These are phyloP conservation scores for Siniperca undulata DNA, from an alignment of 2,797 vertebrate genomes.

Conservation along the genomic window DNA sequence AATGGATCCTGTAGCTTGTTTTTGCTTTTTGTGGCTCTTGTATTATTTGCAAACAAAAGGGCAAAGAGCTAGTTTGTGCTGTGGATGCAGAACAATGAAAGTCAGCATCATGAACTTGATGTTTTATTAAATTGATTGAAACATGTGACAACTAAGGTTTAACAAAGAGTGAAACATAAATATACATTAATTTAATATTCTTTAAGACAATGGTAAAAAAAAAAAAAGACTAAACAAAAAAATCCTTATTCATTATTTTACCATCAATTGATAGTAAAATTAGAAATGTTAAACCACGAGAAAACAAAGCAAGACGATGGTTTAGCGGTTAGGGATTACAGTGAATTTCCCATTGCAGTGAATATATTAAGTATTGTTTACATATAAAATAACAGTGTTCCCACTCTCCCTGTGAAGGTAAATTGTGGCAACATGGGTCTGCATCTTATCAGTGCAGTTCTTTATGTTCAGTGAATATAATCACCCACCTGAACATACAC, in stretches of 20 bases:
- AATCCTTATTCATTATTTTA: not conserved
- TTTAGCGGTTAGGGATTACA: not conserved
- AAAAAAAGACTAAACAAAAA: not conserved
- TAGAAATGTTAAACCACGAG: not conserved
- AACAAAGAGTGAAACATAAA: not conserved
- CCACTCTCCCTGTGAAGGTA: not conserved
- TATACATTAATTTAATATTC: not conserved
- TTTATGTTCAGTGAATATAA: not conserved
- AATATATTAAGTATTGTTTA: not conserved
- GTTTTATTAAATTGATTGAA: not conserved
- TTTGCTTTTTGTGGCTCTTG: not conserved
- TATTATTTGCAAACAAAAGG: conserved; percentile 12
- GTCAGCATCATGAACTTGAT: no score
- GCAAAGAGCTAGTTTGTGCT: not conserved
- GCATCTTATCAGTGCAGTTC: not conserved
- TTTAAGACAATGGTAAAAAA: not conserved
- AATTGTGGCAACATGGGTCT: not conserved
- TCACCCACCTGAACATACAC: not conserved
- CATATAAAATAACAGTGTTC: not conserved
- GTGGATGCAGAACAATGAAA: not conserved
- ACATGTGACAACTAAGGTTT: not conserved
- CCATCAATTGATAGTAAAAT: no score
- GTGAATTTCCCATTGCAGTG: not conserved
- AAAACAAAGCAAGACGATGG: not conserved
- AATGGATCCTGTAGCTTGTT: conserved; percentile 25